Conservation (phyloP, 1,140 invertebrate species). For the Drosophila neocordata region DNA sequence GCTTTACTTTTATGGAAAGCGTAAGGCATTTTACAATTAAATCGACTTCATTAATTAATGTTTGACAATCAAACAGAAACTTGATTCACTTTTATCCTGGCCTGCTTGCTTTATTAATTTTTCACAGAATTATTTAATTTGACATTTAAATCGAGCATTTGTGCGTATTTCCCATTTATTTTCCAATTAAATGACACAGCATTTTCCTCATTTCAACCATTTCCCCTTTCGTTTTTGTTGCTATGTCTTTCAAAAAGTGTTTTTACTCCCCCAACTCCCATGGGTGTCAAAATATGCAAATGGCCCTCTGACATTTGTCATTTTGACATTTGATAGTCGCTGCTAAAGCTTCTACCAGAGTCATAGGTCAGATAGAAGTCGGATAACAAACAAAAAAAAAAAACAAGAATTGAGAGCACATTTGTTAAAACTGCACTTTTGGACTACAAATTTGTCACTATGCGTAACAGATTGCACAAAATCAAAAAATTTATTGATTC, state of each 20-base stretch:
- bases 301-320: slow-evolving; percentile 38
- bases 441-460: slow-evolving; percentile 3
- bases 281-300: slow-evolving; percentile 20
- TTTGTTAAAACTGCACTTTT: neutral
- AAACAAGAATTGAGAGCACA: neutral
- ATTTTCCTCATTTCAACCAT: neutral
- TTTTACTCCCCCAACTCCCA: neutral
- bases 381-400: neutral
- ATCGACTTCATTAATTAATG: no score
- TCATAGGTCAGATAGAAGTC: slow-evolving; percentile 16
- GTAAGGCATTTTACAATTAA: no score
- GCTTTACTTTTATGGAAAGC: no score
- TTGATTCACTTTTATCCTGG: neutral
- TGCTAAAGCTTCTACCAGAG: neutral
- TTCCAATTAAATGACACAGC: slow-evolving; percentile 5
- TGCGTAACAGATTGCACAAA: neutral
- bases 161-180: neutral
- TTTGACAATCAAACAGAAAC: neutral
- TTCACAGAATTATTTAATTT: neutral
- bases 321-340: slow-evolving; percentile 39
- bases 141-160: slow-evolving; percentile 1
- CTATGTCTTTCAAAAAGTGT: no score
- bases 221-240: no score
- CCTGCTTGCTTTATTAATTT: no score
- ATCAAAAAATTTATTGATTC: neutral